Evolutionary conservation across 2,113 vertebrate genomes (phyloP).

Genomic region (Chauna torquata): DNA sequence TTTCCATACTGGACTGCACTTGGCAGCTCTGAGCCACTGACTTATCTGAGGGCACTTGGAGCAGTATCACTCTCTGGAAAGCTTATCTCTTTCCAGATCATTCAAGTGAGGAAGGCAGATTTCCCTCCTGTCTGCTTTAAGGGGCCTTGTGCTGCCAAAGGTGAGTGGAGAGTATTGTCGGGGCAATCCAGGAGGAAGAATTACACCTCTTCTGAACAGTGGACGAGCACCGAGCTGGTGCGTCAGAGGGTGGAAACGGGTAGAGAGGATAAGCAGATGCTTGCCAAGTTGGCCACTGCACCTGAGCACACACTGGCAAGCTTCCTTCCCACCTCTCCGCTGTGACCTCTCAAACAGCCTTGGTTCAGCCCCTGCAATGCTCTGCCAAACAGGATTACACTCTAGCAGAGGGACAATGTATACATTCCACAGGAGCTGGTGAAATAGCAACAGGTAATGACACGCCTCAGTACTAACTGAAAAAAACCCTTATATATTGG

Average conservation of each 20-base stretch:
- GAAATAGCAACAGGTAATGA: conserved; percentile 29
- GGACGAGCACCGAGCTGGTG: background rate
- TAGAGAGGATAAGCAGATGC: background rate
- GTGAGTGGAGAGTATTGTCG: fast-evolving
- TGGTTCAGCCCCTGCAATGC: background rate
- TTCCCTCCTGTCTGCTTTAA: background rate
- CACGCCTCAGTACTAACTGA: background rate
- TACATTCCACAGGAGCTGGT: conserved; percentile 6
- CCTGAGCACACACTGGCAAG: background rate
- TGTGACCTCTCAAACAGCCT: background rate
- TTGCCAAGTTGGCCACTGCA: background rate
- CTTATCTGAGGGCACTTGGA: background rate
- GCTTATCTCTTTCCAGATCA: background rate
- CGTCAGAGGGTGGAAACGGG: background rate
- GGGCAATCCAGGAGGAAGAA: background rate
- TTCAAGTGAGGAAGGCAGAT: background rate
- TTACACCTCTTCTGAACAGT: background rate
- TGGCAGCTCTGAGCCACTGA: background rate
- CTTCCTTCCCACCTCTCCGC: background rate
- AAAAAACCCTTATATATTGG: background rate
- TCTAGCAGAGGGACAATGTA: background rate
- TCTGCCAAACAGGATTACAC: conserved; percentile 27
- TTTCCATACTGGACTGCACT: background rate
- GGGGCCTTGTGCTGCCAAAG: background rate
- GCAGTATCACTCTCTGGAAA: background rate